A percentile compares a stretch with the other conserved stretches of the same genome.
phyloP scores from a whole-genome alignment of 2,797 vertebrate genomes.

The Myotis planiceps region DNA sequence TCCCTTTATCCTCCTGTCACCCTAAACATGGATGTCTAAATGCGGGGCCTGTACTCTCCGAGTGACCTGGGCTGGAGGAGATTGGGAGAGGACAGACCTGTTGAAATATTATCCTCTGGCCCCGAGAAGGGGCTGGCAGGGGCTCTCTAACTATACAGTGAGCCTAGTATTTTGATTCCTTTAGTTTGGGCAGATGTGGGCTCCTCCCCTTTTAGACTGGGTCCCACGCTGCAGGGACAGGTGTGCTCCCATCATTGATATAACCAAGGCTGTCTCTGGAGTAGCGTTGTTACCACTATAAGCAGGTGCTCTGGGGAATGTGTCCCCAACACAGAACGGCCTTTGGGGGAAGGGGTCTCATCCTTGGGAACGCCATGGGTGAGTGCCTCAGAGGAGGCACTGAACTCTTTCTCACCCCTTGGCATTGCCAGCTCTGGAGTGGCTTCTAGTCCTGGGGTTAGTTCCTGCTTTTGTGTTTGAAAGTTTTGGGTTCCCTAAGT shows the following conservation, averaged over 20 bases:
- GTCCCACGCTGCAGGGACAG: background rate
- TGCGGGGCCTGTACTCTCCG: background rate
- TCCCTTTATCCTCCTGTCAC: background rate
- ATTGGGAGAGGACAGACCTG: background rate
- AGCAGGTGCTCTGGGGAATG: background rate
- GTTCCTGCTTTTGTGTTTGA: background rate
- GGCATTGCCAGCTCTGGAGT: background rate
- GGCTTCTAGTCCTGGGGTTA: background rate
- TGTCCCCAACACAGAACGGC: background rate
- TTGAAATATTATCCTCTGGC: background rate
- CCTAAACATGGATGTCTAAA: background rate
- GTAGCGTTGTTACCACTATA: background rate
- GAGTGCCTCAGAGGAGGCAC: background rate
- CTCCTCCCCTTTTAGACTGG: background rate
- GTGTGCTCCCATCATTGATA: background rate
- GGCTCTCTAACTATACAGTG: background rate
- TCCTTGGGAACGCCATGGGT: background rate
- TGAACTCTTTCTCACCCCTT: background rate
- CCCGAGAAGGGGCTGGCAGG: background rate
- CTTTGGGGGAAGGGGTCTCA: background rate
- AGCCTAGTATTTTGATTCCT: background rate
- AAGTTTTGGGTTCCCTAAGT: background rate
- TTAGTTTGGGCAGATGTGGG: background rate
- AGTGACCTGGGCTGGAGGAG: background rate
- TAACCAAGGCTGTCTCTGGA: background rate